Base-by-base conservation (phyloP, 2,797 vertebrate genomes). In the Hippocampus kuda region DNA sequence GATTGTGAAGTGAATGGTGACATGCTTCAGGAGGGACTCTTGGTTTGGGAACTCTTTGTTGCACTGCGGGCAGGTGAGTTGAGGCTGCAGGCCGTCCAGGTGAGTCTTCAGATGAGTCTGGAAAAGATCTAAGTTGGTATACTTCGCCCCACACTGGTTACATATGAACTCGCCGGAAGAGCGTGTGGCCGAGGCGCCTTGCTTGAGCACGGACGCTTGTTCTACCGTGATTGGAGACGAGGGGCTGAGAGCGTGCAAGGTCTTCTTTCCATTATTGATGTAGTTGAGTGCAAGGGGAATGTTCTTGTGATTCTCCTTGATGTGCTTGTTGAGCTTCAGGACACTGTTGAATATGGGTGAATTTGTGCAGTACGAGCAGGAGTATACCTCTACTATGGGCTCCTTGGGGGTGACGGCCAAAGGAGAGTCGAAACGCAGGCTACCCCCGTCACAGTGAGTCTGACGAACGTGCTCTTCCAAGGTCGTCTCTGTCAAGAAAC, bases 301-400 rank as follows among this genome's bases (percentile, higher is more conserved):
- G 91, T 99, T 99, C 91, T 99, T 99, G 87, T 99, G 97, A 83
- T 99, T 99, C 89, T 99, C 97, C 85, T 99, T 99, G 86, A 99
- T 94, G 88, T 99, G 97, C 70, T 98, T 99, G 88, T 98, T 99
- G 74, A 99, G 89, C 85, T 99, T 99, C 79, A 97, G 91, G 82
- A 99, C 93, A 72, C 93, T 98, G 89, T 96, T 98, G 90, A 99
- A 99, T 84, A 99, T 98, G 60, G 97, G 97, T 49, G 97, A 99
- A 85, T 99, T 99, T 71, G 97, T 99, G 90, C 97, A 99, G 81
- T 99, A 99, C 20, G 97, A 98, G 85, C 97, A 99, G 72, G 97
- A 98, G 84, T 98, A 99, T 27, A 99, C 96, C 87, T 99, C 97
- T 30, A 99, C 94, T 22, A 99, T 94, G 18, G 97, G 94, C 80